phyloP scores from a whole-genome alignment of 2,888 invertebrate genomes.

The Temnothorax ravouxi region DNA sequence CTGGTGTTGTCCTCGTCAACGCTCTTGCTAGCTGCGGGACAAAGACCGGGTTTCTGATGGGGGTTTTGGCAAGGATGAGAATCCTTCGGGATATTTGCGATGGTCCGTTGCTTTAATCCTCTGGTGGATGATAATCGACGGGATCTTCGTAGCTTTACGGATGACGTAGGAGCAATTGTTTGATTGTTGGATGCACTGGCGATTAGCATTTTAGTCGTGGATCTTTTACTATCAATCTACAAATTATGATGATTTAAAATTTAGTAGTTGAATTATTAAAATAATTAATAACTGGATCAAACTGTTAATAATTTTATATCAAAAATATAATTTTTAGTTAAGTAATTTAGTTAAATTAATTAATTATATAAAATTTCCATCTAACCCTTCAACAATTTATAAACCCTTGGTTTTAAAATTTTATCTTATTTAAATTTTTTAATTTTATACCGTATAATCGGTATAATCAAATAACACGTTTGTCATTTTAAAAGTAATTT shows the following conservation, averaged over 20 bases:
- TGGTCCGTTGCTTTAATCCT: constrained; percentile 73
- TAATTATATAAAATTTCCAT: constrained; percentile 8
- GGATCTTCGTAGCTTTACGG: constrained; percentile 79
- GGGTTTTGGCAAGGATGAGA: constrained; percentile 59
- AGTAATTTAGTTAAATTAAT: neutral
- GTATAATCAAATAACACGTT: neutral
- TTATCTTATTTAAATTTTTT: neutral
- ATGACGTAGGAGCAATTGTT: constrained; percentile 38
- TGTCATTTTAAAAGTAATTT: neutral
- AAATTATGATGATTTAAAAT: neutral
- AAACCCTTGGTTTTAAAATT: constrained; percentile 10
- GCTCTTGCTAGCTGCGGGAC: constrained; percentile 62
- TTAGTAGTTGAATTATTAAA: neutral
- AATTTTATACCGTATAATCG: neutral
- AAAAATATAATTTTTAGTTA: neutral
- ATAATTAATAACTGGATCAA: neutral
- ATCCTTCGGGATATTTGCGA: constrained; percentile 52
- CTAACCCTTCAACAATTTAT: neutral
- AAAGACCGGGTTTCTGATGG: constrained; percentile 67
- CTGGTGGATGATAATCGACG: constrained; percentile 83
- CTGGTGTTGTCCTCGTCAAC: constrained; percentile 54
- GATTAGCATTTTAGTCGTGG: constrained; percentile 70
- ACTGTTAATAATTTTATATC: neutral
- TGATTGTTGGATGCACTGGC: constrained; percentile 57
- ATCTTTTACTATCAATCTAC: constrained; percentile 13